Conservation (phyloP, 2,888 invertebrate species). For the Tetranychus piercei region DNA sequence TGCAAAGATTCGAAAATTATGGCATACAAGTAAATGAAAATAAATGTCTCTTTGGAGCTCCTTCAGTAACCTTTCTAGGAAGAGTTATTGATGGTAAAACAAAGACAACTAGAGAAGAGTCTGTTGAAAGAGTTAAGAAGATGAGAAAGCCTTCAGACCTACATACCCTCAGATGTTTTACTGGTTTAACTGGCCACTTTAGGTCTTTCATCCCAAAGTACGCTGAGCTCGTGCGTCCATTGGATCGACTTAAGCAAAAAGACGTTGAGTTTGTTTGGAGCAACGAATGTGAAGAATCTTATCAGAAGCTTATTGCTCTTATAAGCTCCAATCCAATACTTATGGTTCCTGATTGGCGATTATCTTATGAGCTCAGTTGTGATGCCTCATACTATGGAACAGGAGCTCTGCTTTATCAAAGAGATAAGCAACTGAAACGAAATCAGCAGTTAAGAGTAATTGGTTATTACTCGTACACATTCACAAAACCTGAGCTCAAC, state of each 20-base stretch:
- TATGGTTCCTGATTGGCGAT: not conserved
- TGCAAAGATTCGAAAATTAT: not conserved
- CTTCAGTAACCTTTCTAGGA: not conserved
- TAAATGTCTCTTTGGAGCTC: not conserved
- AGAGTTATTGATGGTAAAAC: not conserved
- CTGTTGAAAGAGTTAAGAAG: not conserved
- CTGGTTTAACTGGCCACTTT: constrained; percentile 6
- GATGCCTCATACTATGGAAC: constrained; percentile 11
- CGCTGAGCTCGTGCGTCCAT: not conserved
- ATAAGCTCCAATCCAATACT: not conserved
- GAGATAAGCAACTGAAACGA: not conserved
- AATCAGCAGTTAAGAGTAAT: not conserved
- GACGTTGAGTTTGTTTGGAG: constrained; percentile 6
- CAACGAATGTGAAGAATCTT: constrained; percentile 8
- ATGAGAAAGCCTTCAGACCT: not conserved
- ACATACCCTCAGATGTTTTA: not conserved
- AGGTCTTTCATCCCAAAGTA: constrained; percentile 2
- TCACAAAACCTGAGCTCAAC: not conserved
- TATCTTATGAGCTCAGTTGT: constrained; percentile 10
- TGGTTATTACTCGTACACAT: constrained; percentile 1
- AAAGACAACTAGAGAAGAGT: constrained; percentile 3
- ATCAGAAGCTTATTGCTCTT: not conserved
- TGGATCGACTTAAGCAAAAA: not conserved
- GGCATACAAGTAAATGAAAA: not conserved
- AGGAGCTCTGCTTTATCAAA: constrained; percentile 11